Evolutionary conservation across 2,113 vertebrate genomes (phyloP).

Genomic region (Onychorhynchus coronatus): DNA sequence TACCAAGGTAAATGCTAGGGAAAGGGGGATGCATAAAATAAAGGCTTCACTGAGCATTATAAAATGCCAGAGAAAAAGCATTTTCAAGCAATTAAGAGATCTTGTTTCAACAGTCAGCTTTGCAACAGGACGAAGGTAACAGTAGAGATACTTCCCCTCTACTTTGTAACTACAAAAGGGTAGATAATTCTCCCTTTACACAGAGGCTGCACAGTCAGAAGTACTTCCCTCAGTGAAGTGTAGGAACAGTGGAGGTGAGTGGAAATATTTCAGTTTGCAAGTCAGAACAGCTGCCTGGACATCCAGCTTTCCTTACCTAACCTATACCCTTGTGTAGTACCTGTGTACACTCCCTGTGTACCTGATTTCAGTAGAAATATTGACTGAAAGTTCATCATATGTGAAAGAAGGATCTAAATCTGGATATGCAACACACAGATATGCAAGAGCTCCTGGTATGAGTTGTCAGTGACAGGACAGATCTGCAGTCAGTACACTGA

Average conservation of each 20-base stretch:
- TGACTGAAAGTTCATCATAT: background rate
- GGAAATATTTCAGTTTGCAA: background rate
- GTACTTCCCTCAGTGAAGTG: background rate
- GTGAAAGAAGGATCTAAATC: background rate
- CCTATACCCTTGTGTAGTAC: no score
- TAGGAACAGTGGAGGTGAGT: background rate
- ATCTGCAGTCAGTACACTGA: background rate
- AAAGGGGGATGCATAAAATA: rapidly evolving
- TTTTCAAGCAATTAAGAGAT: background rate
- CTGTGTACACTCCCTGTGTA: background rate
- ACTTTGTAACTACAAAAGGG: background rate
- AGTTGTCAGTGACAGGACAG: background rate
- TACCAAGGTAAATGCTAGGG: background rate
- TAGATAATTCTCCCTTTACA: background rate
- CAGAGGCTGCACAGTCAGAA: background rate
- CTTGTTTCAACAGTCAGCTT: background rate
- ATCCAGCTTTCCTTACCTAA: background rate
- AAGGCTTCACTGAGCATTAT: background rate
- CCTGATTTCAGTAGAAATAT: background rate
- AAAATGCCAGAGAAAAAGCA: background rate
- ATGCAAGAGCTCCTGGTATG: background rate
- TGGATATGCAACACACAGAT: background rate
- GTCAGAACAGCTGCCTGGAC: background rate
- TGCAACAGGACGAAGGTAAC: background rate
- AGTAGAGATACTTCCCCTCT: background rate